Conservation (phyloP, 2,797 vertebrate species). For the Crocodylus rhombifer region DNA sequence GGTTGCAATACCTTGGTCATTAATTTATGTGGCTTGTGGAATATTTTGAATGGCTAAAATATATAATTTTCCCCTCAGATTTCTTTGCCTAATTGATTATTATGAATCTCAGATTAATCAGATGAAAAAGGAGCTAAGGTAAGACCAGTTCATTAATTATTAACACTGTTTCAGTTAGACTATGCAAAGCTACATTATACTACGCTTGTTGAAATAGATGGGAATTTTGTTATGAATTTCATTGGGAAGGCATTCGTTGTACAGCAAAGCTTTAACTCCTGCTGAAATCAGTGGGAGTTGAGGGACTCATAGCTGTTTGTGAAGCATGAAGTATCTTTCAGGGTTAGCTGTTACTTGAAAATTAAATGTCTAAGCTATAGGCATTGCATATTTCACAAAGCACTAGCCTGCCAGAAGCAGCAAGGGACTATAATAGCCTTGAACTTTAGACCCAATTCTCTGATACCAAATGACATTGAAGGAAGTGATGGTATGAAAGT, state of each 20-base stretch:
- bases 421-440: not conserved
- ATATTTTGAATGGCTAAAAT: slow-evolving; percentile 39
- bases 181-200: not conserved
- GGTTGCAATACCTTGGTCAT: not conserved
- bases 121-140: slow-evolving; percentile 84
- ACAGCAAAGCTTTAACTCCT: not conserved
- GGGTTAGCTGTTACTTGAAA: not conserved
- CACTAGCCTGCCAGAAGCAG: not conserved
- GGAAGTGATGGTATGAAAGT: not conserved
- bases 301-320: not conserved
- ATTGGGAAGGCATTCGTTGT: not conserved
- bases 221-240: not conserved
- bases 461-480: not conserved
- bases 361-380: not conserved
- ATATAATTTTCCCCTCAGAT: slow-evolving; percentile 77
- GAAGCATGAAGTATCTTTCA: not conserved
- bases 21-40: slow-evolving; percentile 16
- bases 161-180: not conserved
- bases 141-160: slow-evolving; percentile 37
- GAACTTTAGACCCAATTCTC: not conserved
- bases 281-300: not conserved
- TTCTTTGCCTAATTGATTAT: slow-evolving; percentile 88
- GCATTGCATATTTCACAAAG: not conserved
- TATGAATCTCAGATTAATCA: slow-evolving; percentile 87
- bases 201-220: not conserved